These are phyloP conservation scores for Gordius sp. DNA, from an alignment of 2,888 invertebrate species.

Conservation along the genomic window DNA sequence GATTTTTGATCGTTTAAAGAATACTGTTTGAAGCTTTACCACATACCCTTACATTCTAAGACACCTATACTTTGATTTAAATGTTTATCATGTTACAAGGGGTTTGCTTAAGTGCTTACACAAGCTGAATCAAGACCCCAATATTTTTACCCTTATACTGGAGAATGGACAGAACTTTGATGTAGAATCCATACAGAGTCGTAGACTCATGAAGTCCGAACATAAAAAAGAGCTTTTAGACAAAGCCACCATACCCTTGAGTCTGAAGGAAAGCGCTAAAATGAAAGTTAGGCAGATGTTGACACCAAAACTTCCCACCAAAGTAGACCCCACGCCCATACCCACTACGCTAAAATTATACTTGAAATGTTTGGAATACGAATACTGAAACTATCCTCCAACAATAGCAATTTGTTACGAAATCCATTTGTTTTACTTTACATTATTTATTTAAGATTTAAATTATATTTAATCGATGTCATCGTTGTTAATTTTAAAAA, in stretches of 20 bases:
- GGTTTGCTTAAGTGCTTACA: not conserved
- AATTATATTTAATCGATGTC: no score
- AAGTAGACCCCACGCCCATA: not conserved
- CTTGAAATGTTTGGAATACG: not conserved
- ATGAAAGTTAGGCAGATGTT: not conserved
- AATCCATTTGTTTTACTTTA: no score
- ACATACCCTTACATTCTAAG: no score
- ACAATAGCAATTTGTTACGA: no score
- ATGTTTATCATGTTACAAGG: not conserved
- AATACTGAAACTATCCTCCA: no score
- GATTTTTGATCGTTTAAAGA: no score
- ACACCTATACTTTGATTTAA: not conserved
- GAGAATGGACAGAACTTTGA: slow-evolving; percentile 6
- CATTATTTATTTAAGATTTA: no score
- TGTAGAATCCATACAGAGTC: not conserved
- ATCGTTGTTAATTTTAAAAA: no score
- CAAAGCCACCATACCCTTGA: not conserved
- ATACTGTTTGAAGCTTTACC: no score
- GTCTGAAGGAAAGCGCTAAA: not conserved
- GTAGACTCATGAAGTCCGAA: not conserved
- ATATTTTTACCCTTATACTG: not conserved
- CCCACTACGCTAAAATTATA: slow-evolving; percentile 6
- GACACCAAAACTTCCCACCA: not conserved
- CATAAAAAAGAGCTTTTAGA: not conserved
- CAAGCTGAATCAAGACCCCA: not conserved